Evolutionary conservation across 2,888 invertebrate species (phyloP), one percentile per base, ranked within the genome.

Genomic region (Caenorhabditis imperialis): DNA sequence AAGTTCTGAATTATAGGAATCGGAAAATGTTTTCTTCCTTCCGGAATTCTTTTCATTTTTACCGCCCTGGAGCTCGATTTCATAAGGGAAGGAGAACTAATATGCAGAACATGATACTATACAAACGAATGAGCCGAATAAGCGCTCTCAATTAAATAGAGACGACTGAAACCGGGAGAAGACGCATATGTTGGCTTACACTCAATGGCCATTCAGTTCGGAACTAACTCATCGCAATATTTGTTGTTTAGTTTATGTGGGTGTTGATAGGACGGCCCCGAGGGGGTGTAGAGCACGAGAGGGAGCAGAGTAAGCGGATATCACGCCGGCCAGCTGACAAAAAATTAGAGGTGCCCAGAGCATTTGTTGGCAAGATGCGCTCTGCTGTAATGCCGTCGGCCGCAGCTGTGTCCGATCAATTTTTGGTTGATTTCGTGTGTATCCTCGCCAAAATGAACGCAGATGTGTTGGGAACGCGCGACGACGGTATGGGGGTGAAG

Each of bases 211-310:
- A 30, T 35, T 10, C 50, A 47, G 40, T 57, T 37, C 30, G 57
- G 67, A 67, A 67, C 67, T 67, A 55, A 16, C 55, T 30, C 30
- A 30, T 27, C 54, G 55, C 70, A 71, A 47, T 71, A 57, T 71
- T 71, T 71, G 62, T 71, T 71, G 50, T 71, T 62, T 62, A 62
- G 71, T 71, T 71, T 71, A 71, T 71, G 71, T 71, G 71, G 71
- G 71, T 71, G 71, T 71, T 71, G 71, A 63, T 71, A 57, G 57
- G 65, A 44, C 25, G 47, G 37, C 50, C 7, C 50, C 57, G 67
- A 67, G 67, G 57, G 67, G 67, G 57, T 67, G 67, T 67, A 30
- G 50, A 37, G 48, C 48, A 45, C 37, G 33, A 45, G 33, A 51
- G 45, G 57, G 23, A 37, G 30, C 35, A 35, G 70, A 48, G 51